Percentiles rank a stretch among this genome's conserved stretches.
Evolutionary conservation across 2,797 vertebrate species (phyloP).

Genomic region (Sebastes trivittatus): DNA sequence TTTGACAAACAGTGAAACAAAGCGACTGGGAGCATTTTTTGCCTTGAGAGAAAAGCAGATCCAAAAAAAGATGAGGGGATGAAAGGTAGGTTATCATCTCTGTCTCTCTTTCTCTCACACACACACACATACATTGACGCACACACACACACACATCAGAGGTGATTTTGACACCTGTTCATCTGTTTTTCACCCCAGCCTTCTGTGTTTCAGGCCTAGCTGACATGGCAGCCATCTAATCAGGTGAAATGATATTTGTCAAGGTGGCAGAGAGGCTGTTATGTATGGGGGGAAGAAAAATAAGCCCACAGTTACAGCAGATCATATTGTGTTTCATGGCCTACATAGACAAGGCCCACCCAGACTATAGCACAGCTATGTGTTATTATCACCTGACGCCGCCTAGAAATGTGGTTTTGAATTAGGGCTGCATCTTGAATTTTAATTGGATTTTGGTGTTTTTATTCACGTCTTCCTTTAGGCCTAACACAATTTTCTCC

Average conservation of each 20-base stretch:
- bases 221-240: conserved; percentile 64
- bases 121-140: conserved; percentile 4
- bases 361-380: conserved; percentile 49
- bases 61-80: conserved; percentile 61
- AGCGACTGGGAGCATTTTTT: conserved; percentile 52
- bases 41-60: conserved; percentile 43
- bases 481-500: background rate
- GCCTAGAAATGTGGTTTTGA: conserved; percentile 3
- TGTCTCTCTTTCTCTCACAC: background rate
- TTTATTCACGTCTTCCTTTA: background rate
- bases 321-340: conserved; percentile 64
- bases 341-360: conserved; percentile 76
- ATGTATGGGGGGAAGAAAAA: background rate
- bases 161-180: conserved; percentile 81
- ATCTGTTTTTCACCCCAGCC: conserved; percentile 59
- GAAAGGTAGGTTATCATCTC: conserved; percentile 75
- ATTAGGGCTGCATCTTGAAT: conserved; percentile 11
- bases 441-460: background rate
- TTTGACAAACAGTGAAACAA: conserved; percentile 66
- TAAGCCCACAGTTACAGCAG: conserved; percentile 38
- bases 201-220: conserved; percentile 61
- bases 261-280: conserved; percentile 57
- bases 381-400: conserved; percentile 38
- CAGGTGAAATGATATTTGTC: conserved; percentile 62
- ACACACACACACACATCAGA: conserved; percentile 40